Evolutionary conservation across 2,113 vertebrate genomes (phyloP).

Genomic region (Gasterosteus nipponicus): DNA sequence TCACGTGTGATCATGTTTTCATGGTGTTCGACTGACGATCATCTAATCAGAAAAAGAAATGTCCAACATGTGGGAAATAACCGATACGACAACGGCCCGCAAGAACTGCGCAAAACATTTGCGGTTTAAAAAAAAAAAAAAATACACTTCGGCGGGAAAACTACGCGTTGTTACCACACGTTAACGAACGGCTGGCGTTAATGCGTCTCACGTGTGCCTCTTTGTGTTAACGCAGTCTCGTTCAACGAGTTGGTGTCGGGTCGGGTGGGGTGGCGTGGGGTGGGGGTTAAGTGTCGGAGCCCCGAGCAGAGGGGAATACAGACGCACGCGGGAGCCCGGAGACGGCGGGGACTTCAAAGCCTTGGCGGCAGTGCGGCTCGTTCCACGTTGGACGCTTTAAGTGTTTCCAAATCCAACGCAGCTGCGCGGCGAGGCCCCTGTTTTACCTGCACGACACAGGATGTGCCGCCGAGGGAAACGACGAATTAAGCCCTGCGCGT

Average conservation of each 20-base stretch:
- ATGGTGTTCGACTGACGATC: not conserved
- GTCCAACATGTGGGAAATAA: not conserved
- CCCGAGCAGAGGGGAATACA: slow-evolving; percentile 46
- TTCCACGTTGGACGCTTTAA: slow-evolving; percentile 67
- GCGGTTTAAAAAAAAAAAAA: too few relatives aligned
- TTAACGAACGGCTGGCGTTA: slow-evolving; percentile 20
- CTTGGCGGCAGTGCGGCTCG: slow-evolving; percentile 45
- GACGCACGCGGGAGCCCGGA: slow-evolving; percentile 39
- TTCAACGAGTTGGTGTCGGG: slow-evolving; percentile 41
- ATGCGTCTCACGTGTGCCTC: slow-evolving; percentile 56
- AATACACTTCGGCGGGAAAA: not conserved
- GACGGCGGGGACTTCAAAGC: slow-evolving; percentile 70
- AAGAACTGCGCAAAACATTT: not conserved
- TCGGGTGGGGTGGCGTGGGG: too few relatives aligned
- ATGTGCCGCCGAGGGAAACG: slow-evolving; percentile 60
- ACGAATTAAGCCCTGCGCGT: slow-evolving; percentile 54
- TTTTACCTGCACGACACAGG: slow-evolving; percentile 40
- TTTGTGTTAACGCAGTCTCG: slow-evolving; percentile 60
- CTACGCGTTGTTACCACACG: not conserved
- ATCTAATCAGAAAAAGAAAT: not conserved
- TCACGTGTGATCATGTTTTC: not conserved
- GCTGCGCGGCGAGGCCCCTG: slow-evolving; percentile 49
- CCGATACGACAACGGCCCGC: not conserved
- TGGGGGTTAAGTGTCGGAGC: slow-evolving; percentile 55
- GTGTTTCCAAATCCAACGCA: slow-evolving; percentile 74